These are phyloP conservation scores for Hypolimnas misippus DNA, from an alignment of 2,888 invertebrate species.

Conservation along the genomic window DNA sequence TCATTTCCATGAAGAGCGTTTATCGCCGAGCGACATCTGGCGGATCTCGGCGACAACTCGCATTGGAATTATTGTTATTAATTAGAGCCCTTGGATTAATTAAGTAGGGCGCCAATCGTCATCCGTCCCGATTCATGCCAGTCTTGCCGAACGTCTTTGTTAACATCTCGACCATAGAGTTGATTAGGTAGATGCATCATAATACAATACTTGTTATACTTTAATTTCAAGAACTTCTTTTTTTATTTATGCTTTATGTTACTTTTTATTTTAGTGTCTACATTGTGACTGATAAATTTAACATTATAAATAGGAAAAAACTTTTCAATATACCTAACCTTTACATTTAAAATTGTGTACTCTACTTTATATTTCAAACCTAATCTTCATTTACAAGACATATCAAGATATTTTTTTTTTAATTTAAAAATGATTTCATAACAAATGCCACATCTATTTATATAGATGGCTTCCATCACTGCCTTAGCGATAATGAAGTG, in stretches of 20 bases:
- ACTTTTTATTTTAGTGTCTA: too few species aligned
- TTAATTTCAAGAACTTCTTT: neutral
- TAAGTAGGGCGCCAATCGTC: conserved; percentile 81
- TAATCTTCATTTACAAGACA: too few species aligned
- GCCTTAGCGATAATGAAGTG: conserved; percentile 74
- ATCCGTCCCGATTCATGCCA: conserved; percentile 66
- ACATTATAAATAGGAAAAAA: too few species aligned
- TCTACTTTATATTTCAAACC: too few species aligned
- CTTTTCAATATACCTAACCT: too few species aligned
- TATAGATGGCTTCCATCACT: conserved; percentile 58
- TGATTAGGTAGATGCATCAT: conserved; percentile 45
- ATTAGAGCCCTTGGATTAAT: conserved; percentile 80
- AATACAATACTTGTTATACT: neutral
- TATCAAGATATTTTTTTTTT: too few species aligned
- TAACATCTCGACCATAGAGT: conserved; percentile 67
- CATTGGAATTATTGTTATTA: conserved; percentile 80
- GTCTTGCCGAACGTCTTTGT: conserved; percentile 79
- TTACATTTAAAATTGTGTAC: too few species aligned
- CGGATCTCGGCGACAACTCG: conserved; percentile 61
- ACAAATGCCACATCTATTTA: conserved; percentile 36
- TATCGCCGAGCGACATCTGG: conserved; percentile 71
- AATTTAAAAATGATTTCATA: too few species aligned
- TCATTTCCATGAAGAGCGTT: conserved; percentile 43
- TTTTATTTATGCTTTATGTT: too few species aligned
- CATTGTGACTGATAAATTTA: too few species aligned